Evolutionary conservation across 2,888 invertebrate species (phyloP).

Genomic region (Cheilosia grossa): DNA sequence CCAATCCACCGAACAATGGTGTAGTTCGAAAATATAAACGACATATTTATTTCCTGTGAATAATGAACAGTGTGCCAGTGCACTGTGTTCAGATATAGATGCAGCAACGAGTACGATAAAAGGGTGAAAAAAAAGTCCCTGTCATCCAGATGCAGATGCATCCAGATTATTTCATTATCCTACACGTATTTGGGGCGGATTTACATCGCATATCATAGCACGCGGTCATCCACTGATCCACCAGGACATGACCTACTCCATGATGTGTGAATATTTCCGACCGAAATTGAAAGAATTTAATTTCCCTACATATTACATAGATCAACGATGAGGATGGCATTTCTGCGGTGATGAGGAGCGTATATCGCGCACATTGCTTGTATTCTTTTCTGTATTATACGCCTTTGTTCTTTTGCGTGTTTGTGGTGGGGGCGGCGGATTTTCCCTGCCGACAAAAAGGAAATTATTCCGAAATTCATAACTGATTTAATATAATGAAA

Average conservation of each 20-base stretch:
- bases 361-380: not conserved
- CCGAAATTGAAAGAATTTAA: constrained; percentile 22
- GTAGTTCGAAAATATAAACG: not conserved
- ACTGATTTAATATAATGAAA: constrained; percentile 62
- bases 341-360: not conserved
- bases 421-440: not conserved
- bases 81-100: not conserved
- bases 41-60: constrained; percentile 34
- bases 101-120: too few relatives aligned
- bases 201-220: constrained; percentile 18
- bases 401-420: constrained; percentile 2
- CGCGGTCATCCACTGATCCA: constrained; percentile 41
- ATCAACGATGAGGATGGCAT: not conserved
- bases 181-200: constrained; percentile 37
- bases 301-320: constrained; percentile 40
- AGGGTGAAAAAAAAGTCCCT: constrained; percentile 7
- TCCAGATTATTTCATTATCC: constrained; percentile 47
- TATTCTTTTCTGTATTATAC: not conserved
- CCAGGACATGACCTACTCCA: constrained; percentile 48
- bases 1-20: not conserved
- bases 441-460: constrained; percentile 23
- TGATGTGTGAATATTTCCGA: constrained; percentile 27
- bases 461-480: constrained; percentile 63
- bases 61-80: not conserved
- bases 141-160: constrained; percentile 33